phyloP scores from a whole-genome alignment of 2,113 vertebrate species.

The Dicentrarchus labrax region DNA sequence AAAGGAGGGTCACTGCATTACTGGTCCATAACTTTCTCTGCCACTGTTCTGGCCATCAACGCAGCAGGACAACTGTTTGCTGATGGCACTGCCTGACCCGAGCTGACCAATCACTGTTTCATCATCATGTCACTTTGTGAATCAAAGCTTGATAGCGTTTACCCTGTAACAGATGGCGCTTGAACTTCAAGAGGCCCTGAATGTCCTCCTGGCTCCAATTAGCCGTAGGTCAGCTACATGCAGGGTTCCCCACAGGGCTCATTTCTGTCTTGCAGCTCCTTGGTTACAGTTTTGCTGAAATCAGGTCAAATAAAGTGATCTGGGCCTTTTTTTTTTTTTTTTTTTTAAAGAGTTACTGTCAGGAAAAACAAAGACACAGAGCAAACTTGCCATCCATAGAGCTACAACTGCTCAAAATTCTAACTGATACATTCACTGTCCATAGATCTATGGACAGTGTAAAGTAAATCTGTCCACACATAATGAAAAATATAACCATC shows the following conservation, averaged over 20 bases:
- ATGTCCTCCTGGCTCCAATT: conserved; percentile 34
- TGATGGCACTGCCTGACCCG: not conserved
- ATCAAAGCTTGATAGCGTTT: not conserved
- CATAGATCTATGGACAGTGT: no score
- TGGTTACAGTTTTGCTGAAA: not conserved
- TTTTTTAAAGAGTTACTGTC: not conserved
- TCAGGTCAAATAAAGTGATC: conserved; percentile 11
- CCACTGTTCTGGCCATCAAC: not conserved
- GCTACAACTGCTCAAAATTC: not conserved
- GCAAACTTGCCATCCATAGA: not conserved
- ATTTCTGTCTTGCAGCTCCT: not conserved
- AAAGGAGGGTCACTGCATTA: not conserved
- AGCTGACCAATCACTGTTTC: not conserved
- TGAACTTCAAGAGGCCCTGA: not conserved
- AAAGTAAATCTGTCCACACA: no score
- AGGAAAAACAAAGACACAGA: not conserved
- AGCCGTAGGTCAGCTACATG: conserved; percentile 17
- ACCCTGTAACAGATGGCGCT: conserved; percentile 7
- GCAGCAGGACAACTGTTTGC: not conserved
- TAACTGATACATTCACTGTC: not conserved
- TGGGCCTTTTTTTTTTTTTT: not conserved
- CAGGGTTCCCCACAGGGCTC: not conserved
- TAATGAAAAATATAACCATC: not conserved
- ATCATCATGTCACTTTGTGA: not conserved
- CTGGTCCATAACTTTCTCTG: not conserved